A percentile compares a stretch with the other conserved stretches of the same genome.
These are phyloP conservation scores for Ceramica pisi DNA, from an alignment of 2,888 invertebrate genomes.

Conservation along the genomic window DNA sequence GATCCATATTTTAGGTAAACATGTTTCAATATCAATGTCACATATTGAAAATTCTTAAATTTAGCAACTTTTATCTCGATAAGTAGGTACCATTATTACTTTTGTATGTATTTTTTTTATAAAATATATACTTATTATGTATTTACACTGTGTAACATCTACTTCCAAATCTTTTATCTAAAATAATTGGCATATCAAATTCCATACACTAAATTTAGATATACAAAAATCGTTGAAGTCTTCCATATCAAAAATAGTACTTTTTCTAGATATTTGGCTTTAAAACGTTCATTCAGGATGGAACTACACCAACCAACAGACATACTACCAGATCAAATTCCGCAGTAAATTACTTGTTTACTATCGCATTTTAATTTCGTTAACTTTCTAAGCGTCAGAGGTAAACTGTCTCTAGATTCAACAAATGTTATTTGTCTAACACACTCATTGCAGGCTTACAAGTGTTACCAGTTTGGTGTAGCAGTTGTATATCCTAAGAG, in stretches of 20 bases:
- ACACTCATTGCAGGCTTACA: neutral
- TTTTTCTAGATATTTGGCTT: constrained; percentile 83
- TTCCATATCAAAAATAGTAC: constrained; percentile 90
- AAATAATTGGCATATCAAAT: constrained; percentile 91
- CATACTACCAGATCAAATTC: constrained; percentile 56
- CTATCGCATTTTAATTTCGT: constrained; percentile 30
- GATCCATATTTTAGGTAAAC: constrained; percentile 84
- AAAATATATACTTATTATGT: constrained; percentile 87
- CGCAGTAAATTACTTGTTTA: constrained; percentile 23
- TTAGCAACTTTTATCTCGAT: constrained; percentile 81
- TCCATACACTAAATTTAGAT: constrained; percentile 88
- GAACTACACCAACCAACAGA: constrained; percentile 60
- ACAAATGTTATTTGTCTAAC: constrained; percentile 12
- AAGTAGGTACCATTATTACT: constrained; percentile 81
- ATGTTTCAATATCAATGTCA: constrained; percentile 88
- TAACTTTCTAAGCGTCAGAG: constrained; percentile 47
- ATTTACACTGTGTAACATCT: constrained; percentile 87
- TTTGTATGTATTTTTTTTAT: constrained; percentile 89
- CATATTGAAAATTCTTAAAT: constrained; percentile 86
- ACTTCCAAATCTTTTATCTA: constrained; percentile 86
- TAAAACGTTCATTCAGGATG: constrained; percentile 59
- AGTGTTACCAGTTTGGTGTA: constrained; percentile 15
- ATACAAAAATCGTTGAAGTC: constrained; percentile 84
- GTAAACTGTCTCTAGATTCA: constrained; percentile 6
- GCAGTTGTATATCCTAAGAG: constrained; percentile 23